Base-by-base conservation (phyloP, 2,888 invertebrate species). In the Cheilosia vulpina region DNA sequence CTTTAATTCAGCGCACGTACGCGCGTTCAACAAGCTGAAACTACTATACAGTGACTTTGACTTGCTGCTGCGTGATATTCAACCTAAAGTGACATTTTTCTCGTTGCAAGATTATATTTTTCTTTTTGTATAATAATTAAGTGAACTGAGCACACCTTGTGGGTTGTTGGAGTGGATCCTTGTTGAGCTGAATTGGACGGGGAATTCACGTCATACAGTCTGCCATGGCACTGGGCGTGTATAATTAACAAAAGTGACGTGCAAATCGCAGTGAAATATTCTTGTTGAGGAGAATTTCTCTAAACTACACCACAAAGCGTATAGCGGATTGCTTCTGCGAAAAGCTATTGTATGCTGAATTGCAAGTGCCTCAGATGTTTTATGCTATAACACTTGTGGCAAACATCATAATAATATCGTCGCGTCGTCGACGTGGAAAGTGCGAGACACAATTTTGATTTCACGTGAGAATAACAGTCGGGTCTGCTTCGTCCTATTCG, bases 161-260 rank as follows among this genome's bases (percentile, higher is more conserved):
- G n/a, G 21, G 71, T 60, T 27, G 52, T 53, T 53, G n/a, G 21
- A 76, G 60, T 65, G 45, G 75, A 71, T 71, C 81, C 80, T 84
- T 77, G 63, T 50, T 55, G 62, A 75, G 68, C 24, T 76, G 60
- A 81, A 81, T 81, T 79, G 84, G 41, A 55, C 27, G 52, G 65
- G 69, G 84, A 80, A 65, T 85, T 60, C 66, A 57, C 55, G 53
- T 50, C 19, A 21, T 13, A 50, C 41, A 21, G 60, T 57, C 50
- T 78, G 57, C 3, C 55, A 21, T 62, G 66, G 50, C 76, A 72
- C 72, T 82, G 77, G 27, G 27, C 1, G 85, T 72, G 77, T 85
- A 81, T 85, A 85, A 85, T 85, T 85, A 85, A 85, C 66, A 81
- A 85, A 81, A 80, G 80, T 85, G 85, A 85, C 85, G 85, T 85